Percentiles rank a stretch among this genome's conserved stretches.
Conservation (phyloP, 2,113 vertebrate species). For the Meleagris gallopavo region DNA sequence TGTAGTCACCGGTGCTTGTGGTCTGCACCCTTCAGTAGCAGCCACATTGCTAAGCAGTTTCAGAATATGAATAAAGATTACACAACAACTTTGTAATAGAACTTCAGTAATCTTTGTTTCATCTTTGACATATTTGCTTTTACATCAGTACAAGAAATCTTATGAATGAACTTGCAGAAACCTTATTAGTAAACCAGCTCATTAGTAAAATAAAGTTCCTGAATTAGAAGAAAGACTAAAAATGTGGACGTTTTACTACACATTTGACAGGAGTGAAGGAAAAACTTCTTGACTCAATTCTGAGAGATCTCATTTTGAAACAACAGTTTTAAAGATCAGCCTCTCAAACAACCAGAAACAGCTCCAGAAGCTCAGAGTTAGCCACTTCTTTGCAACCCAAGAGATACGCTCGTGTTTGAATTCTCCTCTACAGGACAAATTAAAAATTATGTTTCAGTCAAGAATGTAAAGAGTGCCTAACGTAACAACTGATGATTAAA, state of each 20-base stretch:
- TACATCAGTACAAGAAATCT: not conserved
- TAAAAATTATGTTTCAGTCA: not conserved
- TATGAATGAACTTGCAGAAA: not conserved
- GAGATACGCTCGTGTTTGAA: not conserved
- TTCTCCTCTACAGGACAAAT: not conserved
- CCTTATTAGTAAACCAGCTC: not conserved
- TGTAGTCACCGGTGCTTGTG: not conserved
- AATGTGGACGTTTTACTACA: not conserved
- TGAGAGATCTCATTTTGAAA: not conserved
- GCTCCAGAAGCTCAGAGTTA: not conserved
- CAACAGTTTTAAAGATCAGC: not conserved
- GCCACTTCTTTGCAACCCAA: not conserved
- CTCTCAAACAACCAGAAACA: not conserved
- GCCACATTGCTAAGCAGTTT: not conserved
- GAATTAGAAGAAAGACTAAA: not conserved
- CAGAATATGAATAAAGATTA: not conserved
- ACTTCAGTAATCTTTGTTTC: not conserved
- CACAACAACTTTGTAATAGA: not conserved
- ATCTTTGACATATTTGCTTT: not conserved
- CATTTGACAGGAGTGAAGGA: not conserved
- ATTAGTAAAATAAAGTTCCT: not conserved
- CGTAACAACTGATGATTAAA: not conserved
- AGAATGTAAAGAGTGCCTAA: not conserved
- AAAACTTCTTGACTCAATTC: not conserved
- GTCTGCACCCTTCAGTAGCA: not conserved